Percentiles rank a stretch among this genome's conserved stretches.
These are phyloP conservation scores for Psix sp. DNA, from an alignment of 1,140 invertebrate species.

Conservation along the genomic window DNA sequence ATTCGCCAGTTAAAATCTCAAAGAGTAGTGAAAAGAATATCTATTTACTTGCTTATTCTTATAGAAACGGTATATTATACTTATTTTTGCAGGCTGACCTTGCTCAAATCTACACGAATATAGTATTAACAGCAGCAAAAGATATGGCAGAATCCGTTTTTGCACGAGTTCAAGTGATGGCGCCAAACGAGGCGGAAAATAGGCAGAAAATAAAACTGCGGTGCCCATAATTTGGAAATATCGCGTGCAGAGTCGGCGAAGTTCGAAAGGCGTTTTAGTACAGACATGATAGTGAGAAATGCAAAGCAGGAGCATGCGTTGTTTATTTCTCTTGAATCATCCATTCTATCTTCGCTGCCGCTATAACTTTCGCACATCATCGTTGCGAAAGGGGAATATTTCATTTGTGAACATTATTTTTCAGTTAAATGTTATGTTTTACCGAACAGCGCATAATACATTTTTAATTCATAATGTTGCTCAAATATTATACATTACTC, in stretches of 20 bases:
- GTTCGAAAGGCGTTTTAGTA: constrained; percentile 23
- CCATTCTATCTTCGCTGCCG: constrained; percentile 15
- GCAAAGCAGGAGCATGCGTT: constrained; percentile 26
- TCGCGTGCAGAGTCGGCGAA: constrained; percentile 37
- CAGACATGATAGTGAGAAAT: constrained; percentile 32
- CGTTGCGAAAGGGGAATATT: constrained; percentile 19
- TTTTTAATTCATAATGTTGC: constrained; percentile 1
- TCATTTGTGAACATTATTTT: constrained; percentile 19
- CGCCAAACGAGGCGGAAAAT: constrained; percentile 22
- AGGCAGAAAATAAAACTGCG: constrained; percentile 15
- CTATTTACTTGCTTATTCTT: too few relatives aligned
- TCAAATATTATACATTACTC: not conserved
- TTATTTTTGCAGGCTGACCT: too few relatives aligned
- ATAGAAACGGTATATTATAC: too few relatives aligned
- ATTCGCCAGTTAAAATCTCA: too few relatives aligned
- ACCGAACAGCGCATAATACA: constrained; percentile 1
- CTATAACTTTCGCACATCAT: constrained; percentile 16
- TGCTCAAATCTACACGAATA: too few relatives aligned
- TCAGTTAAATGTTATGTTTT: constrained; percentile 14
- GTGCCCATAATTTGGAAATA: constrained; percentile 38
- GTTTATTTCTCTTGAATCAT: constrained; percentile 32
- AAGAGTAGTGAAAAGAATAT: too few relatives aligned
- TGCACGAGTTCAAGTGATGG: too few relatives aligned
- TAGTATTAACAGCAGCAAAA: too few relatives aligned
- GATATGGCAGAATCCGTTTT: too few relatives aligned